These are phyloP conservation scores for Actinernus sp. DNA, from an alignment of 92 coral and sea anemone genomes.

Conservation along the genomic window DNA sequence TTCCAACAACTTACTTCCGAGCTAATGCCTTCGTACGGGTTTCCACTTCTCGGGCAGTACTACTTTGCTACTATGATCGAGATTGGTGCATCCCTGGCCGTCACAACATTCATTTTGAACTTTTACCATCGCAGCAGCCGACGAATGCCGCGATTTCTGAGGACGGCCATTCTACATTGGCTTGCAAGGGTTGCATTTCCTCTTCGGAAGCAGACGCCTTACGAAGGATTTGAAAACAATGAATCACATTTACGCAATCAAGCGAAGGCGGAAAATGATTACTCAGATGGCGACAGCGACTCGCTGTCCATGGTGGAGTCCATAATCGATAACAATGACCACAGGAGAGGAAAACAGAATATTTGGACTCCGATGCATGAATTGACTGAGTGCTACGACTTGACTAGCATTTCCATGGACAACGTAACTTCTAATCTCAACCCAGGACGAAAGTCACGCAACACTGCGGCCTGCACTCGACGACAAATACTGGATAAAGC, in stretches of 20 bases:
- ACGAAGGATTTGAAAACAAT: background rate
- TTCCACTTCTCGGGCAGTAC: constrained; percentile 95
- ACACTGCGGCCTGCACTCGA: too few species aligned
- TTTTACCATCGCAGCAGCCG: constrained; percentile 92
- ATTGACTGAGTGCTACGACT: background rate
- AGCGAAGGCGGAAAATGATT: background rate
- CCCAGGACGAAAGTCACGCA: background rate
- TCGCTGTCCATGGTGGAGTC: constrained; percentile 15
- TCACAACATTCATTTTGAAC: constrained; percentile 87
- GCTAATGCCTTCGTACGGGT: constrained; percentile 95
- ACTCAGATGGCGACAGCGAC: constrained; percentile 10
- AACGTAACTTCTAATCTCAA: background rate
- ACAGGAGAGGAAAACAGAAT: background rate
- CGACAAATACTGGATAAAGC: background rate
- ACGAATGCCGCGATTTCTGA: constrained; percentile 81
- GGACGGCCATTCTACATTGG: constrained; percentile 76
- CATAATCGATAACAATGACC: background rate
- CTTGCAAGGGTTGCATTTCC: constrained; percentile 79
- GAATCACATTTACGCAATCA: background rate
- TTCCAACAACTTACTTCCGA: constrained; percentile 95
- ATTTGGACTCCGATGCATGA: constrained; percentile 38
- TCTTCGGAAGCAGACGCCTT: constrained; percentile 18
- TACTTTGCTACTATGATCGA: constrained; percentile 92
- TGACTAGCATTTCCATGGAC: constrained; percentile 6
- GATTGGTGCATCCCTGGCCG: constrained; percentile 83